These are phyloP conservation scores for Palythoa grandis DNA, from an alignment of 92 coral and sea anemone species.

Conservation along the genomic window DNA sequence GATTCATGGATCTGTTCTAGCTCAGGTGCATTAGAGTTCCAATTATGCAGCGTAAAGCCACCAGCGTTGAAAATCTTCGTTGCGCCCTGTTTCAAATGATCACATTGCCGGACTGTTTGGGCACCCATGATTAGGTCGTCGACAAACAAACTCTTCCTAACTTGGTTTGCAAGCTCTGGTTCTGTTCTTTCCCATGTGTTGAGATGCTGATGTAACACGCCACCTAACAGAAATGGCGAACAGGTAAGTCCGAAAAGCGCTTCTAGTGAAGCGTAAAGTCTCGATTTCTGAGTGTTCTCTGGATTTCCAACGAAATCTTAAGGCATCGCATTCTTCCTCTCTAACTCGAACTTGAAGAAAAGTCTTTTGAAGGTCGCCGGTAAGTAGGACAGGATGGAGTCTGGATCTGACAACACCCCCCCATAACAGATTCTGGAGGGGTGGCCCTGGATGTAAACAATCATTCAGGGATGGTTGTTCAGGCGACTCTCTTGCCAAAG, in stretches of 20 bases:
- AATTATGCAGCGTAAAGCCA: no score
- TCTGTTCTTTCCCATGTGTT: background rate
- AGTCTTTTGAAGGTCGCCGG: no score
- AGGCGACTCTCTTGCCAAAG: background rate
- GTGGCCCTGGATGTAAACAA: constrained; percentile 6
- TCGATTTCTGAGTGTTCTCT: no score
- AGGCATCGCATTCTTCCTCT: no score
- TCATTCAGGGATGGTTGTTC: constrained; percentile 1
- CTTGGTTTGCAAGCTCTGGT: background rate
- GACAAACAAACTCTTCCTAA: constrained; percentile 21
- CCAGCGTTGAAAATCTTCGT: no score
- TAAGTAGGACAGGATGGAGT: no score
- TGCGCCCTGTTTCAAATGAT: background rate
- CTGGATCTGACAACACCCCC: background rate
- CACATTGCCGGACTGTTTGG: constrained; percentile 1
- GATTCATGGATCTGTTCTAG: no score
- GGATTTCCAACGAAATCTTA: no score
- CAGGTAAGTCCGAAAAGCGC: no score
- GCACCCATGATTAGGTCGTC: constrained; percentile 10
- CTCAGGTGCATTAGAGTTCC: no score
- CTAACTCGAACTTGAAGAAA: no score
- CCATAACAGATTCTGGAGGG: constrained; percentile 27
- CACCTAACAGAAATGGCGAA: constrained; percentile 17
- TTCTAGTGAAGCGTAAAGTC: no score
- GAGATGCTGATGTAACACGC: background rate